Evolutionary conservation across 1,140 invertebrate species (phyloP).

Genomic region (Drosophila rufa): DNA sequence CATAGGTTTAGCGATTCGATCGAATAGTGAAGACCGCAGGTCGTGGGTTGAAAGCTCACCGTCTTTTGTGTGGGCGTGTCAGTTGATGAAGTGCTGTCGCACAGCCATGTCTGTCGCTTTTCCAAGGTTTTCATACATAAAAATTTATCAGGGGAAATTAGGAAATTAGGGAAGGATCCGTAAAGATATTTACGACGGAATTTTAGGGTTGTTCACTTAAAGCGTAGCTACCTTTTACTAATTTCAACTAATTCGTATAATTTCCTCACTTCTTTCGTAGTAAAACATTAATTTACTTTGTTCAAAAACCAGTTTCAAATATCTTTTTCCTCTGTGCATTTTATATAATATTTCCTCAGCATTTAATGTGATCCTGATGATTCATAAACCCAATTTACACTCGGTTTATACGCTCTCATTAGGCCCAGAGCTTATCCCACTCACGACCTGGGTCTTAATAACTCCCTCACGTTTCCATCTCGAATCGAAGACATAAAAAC

Average conservation of each 20-base stretch:
- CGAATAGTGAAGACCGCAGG: constrained; percentile 50
- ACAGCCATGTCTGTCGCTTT: neutral
- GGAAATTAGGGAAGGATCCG: neutral
- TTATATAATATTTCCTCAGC: neutral
- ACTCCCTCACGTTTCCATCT: constrained; percentile 34
- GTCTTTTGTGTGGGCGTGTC: constrained; percentile 57
- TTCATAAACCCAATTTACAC: constrained; percentile 22
- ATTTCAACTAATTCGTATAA: neutral
- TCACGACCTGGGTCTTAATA: constrained; percentile 29
- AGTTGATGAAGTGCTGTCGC: constrained; percentile 60
- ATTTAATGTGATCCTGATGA: constrained; percentile 23
- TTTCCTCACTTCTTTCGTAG: neutral
- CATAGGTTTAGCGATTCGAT: constrained; percentile 25
- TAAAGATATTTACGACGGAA: neutral
- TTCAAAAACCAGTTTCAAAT: neutral
- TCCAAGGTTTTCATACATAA: neutral
- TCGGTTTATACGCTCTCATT: constrained; percentile 16
- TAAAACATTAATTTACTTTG: neutral
- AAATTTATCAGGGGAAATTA: neutral
- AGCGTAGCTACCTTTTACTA: neutral
- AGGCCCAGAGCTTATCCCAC: constrained; percentile 3
- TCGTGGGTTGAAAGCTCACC: constrained; percentile 4
- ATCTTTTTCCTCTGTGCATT: neutral
- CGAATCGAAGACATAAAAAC: constrained; percentile 29
- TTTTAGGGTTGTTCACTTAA: neutral